Evolutionary conservation across 2,797 vertebrate species (phyloP).

Genomic region (Sebastes flavidus): DNA sequence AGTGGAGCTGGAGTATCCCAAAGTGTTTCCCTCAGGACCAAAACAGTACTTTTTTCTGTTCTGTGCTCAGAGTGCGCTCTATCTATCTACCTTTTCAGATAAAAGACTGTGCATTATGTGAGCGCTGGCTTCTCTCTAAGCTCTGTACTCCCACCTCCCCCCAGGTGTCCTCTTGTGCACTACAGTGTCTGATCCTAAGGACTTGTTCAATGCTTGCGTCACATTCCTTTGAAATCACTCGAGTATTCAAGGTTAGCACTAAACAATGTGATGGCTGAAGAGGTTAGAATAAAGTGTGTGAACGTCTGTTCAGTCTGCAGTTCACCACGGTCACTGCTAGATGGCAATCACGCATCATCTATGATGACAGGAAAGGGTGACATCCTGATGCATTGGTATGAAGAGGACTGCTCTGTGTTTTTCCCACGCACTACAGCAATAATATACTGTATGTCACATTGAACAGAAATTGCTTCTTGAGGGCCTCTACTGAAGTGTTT

Average conservation of each 20-base stretch:
- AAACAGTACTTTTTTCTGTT: not conserved
- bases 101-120: not conserved
- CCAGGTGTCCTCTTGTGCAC: not conserved
- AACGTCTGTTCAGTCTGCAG: slow-evolving; percentile 16
- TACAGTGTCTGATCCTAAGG: slow-evolving; percentile 1
- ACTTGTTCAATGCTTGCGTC: not conserved
- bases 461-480: slow-evolving; percentile 4
- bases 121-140: not conserved
- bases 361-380: not conserved
- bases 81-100: not conserved
- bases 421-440: not conserved
- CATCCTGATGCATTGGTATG: not conserved
- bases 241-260: not conserved
- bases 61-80: not conserved
- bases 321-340: slow-evolving; percentile 36
- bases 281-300: not conserved
- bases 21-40: not conserved
- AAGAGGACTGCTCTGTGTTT: not conserved
- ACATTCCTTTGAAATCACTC: not conserved
- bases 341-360: slow-evolving; percentile 36
- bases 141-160: not conserved
- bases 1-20: not conserved
- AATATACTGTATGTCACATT: not conserved
- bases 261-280: not conserved
- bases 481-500: not conserved